Evolutionary conservation across 1,140 invertebrate genomes (phyloP), one percentile per base, ranked within the genome.

Genomic region (Cecropterus lyciades): DNA sequence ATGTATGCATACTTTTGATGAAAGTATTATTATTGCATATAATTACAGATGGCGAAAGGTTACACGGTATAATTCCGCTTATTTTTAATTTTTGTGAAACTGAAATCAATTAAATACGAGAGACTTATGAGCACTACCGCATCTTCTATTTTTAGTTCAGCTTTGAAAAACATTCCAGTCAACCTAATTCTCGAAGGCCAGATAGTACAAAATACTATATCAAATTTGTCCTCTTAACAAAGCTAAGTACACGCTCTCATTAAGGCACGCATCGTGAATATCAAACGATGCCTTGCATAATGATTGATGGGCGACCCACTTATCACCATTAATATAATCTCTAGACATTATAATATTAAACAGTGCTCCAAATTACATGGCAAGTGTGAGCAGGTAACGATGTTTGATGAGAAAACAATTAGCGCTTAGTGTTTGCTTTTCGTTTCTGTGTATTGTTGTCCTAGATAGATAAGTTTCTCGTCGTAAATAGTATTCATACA

Each of bases 281-380:
- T 68, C 49, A 72, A 69, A 75, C 68, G 66, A 70, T 69, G 68
- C 20, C 67, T 76, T 75, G 71, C 69, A 69, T 62, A 73, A 80
- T 79, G 83, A 85, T 77, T 82, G 81, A 85, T 82, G 72, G 68
- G 60, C 70, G 81, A 80, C 76, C 76, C 65, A 75, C 69, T 75
- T 78, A 68, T 63, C 66, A 37, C 53, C 37, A 66, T 70, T 79
- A 75, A 75, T 77, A 72, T 75, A 78, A 78, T 78, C 70, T 73
- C 71, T 51, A 70, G 63, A 30, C 67, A 53, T 69, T 65, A 69
- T 60, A 60, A 60, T 60, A 60, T 20, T 43, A 46, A 59, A 60
- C 57, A 60, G 27, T 48, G 43, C 45, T 48, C 56, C 24, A 49
- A 60, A 60, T 60, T 60, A 27, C 48, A 17, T 42, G 45, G 33